A percentile compares a stretch with the other conserved stretches of the same genome.
phyloP scores from a whole-genome alignment of 2,797 vertebrate species.

The Sebastiscus tertius region DNA sequence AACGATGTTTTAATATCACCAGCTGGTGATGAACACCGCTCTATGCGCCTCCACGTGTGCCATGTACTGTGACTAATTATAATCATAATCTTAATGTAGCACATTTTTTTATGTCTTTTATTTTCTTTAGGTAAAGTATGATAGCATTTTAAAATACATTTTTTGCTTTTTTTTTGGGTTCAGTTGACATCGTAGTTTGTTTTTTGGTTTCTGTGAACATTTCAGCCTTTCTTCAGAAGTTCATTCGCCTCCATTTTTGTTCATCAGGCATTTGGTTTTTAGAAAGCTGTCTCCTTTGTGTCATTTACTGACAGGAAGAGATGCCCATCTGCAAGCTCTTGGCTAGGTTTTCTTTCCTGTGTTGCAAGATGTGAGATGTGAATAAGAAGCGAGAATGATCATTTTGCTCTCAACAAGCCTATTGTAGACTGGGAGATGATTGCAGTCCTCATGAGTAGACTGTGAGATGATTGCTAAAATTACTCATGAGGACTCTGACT shows the following conservation, averaged over 20 bases:
- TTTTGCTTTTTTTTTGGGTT: background rate
- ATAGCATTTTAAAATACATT: background rate
- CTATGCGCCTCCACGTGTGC: background rate
- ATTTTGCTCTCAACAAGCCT: conserved; percentile 14
- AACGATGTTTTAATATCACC: background rate
- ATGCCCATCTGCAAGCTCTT: conserved; percentile 32
- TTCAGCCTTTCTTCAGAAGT: background rate
- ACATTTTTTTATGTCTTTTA: background rate
- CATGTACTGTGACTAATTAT: background rate
- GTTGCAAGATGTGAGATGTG: background rate
- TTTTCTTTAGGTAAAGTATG: background rate
- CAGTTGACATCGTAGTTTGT: background rate
- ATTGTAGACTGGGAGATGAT: conserved; percentile 35
- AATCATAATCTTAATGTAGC: background rate
- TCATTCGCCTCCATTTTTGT: background rate
- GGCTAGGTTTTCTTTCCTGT: conserved; percentile 7
- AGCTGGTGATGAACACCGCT: background rate
- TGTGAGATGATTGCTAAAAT: conserved; percentile 26
- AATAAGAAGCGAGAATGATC: conserved; percentile 6
- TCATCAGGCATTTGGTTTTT: background rate
- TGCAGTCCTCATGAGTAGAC: conserved; percentile 24
- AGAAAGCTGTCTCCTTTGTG: background rate
- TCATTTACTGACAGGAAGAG: conserved; percentile 6
- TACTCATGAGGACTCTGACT: conserved; percentile 37
- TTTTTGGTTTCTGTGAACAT: background rate